Evolutionary conservation across 2,113 vertebrate species (phyloP), one percentile per base, ranked within the genome.

Genomic region (Leucoraja erinaceus): DNA sequence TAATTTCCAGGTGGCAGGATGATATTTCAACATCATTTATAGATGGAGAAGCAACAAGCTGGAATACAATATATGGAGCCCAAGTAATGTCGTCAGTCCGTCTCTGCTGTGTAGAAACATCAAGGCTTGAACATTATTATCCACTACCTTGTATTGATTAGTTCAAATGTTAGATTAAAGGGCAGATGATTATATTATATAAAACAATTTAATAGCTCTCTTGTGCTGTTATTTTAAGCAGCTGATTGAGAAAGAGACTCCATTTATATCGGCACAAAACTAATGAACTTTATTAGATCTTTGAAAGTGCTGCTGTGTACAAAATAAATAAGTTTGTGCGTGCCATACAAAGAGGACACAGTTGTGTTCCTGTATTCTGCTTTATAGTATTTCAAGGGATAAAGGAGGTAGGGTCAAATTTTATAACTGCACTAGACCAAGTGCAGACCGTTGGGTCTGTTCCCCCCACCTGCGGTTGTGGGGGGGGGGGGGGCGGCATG

Each of bases 151-250:
- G 83, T 88, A 88, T 88, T 63, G 83, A 88, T 88, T 88, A 88
- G 83, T 88, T 88, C 59, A 88, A 88, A 88, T 88, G 83, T 88
- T 88, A 88, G 83, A 88, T 88, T 88, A 88, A 88, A 88, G 59
- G 61, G 83, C 83, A 88, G 83, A n/a, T 88, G 83, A 88, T 88
- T 88, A 18, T 88, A 88, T 88, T 31, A 88, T 59, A 63, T 66
- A 88, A 31, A 88, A 66, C 83, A 88, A 88, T 63, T 88, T 88
- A 88, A 66, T 88, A 88, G 83, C 83, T 63, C 83, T 88, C 83
- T 88, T 63, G 59, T 88, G 83, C 83, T 88, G 83, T n/a, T 88
- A 33, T 18, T 66, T 63, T 88, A 28, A 63, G 83, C 59, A 88
- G 59, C 31, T 88, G 59, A 88, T 88, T 88, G 83, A 88, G 83